These are phyloP conservation scores for Corynorhinus townsendii DNA, from an alignment of 2,113 vertebrate genomes.

Conservation along the genomic window DNA sequence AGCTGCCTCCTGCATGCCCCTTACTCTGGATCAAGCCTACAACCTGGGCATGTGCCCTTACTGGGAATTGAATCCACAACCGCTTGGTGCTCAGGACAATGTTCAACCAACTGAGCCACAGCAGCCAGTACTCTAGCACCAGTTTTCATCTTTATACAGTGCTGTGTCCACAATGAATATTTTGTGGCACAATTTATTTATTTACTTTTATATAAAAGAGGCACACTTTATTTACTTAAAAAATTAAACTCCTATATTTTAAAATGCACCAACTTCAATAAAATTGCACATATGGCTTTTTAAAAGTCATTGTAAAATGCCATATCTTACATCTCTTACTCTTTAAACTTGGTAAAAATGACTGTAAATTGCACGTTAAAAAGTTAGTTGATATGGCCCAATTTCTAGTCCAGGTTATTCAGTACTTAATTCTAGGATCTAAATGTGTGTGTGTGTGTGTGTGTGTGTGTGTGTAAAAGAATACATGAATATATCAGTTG, in stretches of 20 bases:
- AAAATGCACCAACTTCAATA: neutral
- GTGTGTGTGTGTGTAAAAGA: neutral
- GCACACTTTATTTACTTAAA: neutral
- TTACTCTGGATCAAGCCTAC: neutral
- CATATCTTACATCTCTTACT: neutral
- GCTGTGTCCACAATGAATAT: neutral
- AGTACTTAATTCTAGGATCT: conserved; percentile 3
- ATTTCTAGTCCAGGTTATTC: neutral
- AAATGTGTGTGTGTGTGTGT: neutral
- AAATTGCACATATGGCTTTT: neutral
- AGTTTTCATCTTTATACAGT: neutral
- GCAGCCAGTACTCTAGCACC: neutral
- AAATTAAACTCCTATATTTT: neutral
- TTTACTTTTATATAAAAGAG: neutral
- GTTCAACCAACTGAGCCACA: too few species aligned
- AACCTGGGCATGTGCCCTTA: neutral
- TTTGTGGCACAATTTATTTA: neutral
- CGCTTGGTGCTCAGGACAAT: too few species aligned
- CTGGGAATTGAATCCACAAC: neutral
- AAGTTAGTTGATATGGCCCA: neutral
- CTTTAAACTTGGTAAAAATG: neutral
- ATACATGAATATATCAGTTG: neutral
- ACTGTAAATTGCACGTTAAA: neutral
- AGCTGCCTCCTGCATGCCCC: too few species aligned
- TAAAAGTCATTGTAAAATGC: neutral